Evolutionary conservation across 2,888 invertebrate species (phyloP), one percentile per base, ranked within the genome.

Genomic region (Eupithecia tripunctaria): DNA sequence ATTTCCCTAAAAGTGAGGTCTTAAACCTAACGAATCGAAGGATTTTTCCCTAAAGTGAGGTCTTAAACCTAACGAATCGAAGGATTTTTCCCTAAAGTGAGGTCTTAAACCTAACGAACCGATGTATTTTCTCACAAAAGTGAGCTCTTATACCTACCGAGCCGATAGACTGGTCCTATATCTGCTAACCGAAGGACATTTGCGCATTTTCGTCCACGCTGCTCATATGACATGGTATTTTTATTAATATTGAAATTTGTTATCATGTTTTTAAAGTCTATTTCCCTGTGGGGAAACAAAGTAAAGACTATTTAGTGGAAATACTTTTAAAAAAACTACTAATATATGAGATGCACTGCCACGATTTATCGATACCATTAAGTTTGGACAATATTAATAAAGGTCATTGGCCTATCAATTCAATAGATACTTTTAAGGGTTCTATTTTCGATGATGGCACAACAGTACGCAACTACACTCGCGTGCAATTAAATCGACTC

Each of bases 241-340:
- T 51, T 56, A 25, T 21, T 56, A 56, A 21, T 51, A 21, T 2
- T 51, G 47, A 51, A 21, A 51, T 51, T 51, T 51, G 2, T 47
- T 47, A 51, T 51, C 47, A 51, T 51, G 21, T 51, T 21, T 8
- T 51, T 51, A 51, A 47, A 47, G 56, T 56, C 56, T 25, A 56
- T 56, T 56, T 56, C 25, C 56, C 12, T 25, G 14, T 25, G 25
- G 14, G 25, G n/a, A 7, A 56, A 51, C 21, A 12, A 56, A 51
- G n/a, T 51, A 43, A 43, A n/a, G n/a, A 51, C 10, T 47, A n/a
- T 47, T 25, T 51, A 56, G 14, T 56, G 25, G 25, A 25, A 25
- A 14, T 14, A 56, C 14, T 14, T 36, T 47, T n/a, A n/a, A 51
- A 51, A 56, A 56, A 56, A 21, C 12, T 25, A 10, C 51, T 21